phyloP scores from a whole-genome alignment of 1,140 invertebrate genomes.

The Neuroterus valhalla region DNA sequence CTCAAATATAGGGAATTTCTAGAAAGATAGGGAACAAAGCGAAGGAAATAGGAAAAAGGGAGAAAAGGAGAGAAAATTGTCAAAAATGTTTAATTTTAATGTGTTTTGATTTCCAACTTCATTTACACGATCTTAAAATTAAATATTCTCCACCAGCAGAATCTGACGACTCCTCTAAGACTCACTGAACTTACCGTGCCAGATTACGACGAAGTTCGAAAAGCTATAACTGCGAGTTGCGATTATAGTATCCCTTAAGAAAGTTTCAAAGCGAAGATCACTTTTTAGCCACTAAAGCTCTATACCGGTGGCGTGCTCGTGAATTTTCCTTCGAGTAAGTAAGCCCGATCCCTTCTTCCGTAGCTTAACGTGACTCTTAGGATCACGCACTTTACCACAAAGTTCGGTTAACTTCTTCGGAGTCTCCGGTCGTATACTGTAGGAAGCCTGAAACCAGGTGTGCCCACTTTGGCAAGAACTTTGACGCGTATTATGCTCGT shows the following conservation, averaged over 20 bases:
- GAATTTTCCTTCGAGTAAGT: constrained; percentile 28
- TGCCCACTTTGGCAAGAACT: constrained; percentile 55
- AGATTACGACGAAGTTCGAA: neutral
- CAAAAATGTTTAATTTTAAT: too few relatives aligned
- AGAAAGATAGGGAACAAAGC: too few relatives aligned
- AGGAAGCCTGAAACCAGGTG: constrained; percentile 45
- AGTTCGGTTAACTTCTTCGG: constrained; percentile 41
- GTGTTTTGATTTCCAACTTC: too few relatives aligned
- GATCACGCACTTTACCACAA: constrained; percentile 58
- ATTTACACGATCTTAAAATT: too few relatives aligned
- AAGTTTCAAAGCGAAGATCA: constrained; percentile 1
- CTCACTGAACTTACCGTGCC: too few relatives aligned
- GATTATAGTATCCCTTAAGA: neutral
- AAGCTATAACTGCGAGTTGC: neutral
- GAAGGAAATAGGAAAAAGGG: too few relatives aligned
- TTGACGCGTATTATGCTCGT: constrained; percentile 65
- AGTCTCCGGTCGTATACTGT: constrained; percentile 44
- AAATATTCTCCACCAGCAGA: too few relatives aligned
- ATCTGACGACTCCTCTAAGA: too few relatives aligned
- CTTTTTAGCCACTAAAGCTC: neutral
- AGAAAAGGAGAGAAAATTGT: too few relatives aligned
- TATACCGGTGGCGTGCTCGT: constrained; percentile 2
- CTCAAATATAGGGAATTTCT: too few relatives aligned
- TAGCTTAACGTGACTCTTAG: constrained; percentile 32
- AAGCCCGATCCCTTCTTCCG: constrained; percentile 43